phyloP scores from a whole-genome alignment of 2,113 vertebrate genomes.

The Pluvialis apricaria region DNA sequence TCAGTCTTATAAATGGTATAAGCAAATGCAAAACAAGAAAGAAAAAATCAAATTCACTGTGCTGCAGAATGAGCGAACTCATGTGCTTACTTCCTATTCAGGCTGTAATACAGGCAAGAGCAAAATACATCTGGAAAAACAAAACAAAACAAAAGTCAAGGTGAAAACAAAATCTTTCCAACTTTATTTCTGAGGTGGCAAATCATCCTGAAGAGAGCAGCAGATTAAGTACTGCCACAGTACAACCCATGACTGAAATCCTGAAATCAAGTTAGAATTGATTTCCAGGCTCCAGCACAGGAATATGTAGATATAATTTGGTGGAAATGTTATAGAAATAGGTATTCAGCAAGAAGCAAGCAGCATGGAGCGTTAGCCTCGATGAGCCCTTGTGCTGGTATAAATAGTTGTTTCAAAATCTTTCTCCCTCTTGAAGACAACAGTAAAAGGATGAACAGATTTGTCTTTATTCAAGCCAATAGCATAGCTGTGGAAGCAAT shows the following conservation, averaged over 20 bases:
- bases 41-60: not conserved
- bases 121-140: not conserved
- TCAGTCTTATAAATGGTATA: not conserved
- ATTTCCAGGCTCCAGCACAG: not conserved
- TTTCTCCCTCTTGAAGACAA: not conserved
- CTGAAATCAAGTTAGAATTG: conserved; percentile 35
- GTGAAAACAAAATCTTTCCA: not conserved
- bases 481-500: not conserved
- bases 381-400: not conserved
- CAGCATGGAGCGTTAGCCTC: not conserved
- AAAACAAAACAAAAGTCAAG: not conserved
- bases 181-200: not conserved
- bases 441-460: not conserved
- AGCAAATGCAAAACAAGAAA: conserved; percentile 23
- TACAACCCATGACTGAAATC: not conserved
- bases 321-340: conserved; percentile 7
- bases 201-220: not conserved
- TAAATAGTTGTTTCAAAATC: not conserved
- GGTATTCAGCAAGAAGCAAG: not conserved
- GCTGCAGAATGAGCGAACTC: not conserved
- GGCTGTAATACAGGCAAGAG: not conserved
- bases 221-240: not conserved
- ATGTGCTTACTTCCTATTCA: not conserved
- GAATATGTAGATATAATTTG: not conserved
- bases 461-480: not conserved